Evolutionary conservation across 2,797 vertebrate species (phyloP).

Genomic region (Lerista edwardsae): DNA sequence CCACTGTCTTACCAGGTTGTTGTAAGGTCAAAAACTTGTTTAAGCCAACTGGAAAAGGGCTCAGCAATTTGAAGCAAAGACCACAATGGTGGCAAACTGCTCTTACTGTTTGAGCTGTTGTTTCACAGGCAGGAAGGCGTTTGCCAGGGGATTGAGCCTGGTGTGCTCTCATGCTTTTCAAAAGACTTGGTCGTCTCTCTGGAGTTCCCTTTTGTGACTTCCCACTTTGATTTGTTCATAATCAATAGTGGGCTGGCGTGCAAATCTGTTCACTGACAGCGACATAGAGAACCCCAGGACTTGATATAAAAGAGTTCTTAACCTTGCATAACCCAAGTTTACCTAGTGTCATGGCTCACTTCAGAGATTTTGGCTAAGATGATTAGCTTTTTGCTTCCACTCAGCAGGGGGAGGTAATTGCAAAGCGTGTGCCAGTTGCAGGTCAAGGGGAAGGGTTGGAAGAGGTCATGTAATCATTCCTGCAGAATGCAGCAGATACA

Average conservation of each 20-base stretch:
- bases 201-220: not conserved
- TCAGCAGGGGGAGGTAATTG: constrained; percentile 18
- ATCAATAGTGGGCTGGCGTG: not conserved
- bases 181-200: not conserved
- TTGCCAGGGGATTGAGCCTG: not conserved
- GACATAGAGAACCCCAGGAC: not conserved
- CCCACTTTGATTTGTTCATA: not conserved
- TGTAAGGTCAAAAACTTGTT: no score
- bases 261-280: constrained; percentile 20
- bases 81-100: not conserved
- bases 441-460: constrained; percentile 20
- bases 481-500: constrained; percentile 10
- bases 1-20: no score
- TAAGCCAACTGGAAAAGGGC: not conserved
- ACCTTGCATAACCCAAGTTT: constrained; percentile 27
- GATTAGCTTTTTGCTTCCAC: constrained; percentile 37
- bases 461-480: not conserved
- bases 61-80: not conserved
- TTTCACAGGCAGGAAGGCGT: no score
- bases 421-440: constrained; percentile 4
- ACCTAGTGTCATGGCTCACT: not conserved
- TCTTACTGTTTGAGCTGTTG: not conserved
- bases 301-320: constrained; percentile 30
- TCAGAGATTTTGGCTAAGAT: constrained; percentile 35
- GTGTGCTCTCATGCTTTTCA: not conserved